These are phyloP conservation scores for Orthosia gothica DNA, from an alignment of 2,888 invertebrate genomes.

Conservation along the genomic window DNA sequence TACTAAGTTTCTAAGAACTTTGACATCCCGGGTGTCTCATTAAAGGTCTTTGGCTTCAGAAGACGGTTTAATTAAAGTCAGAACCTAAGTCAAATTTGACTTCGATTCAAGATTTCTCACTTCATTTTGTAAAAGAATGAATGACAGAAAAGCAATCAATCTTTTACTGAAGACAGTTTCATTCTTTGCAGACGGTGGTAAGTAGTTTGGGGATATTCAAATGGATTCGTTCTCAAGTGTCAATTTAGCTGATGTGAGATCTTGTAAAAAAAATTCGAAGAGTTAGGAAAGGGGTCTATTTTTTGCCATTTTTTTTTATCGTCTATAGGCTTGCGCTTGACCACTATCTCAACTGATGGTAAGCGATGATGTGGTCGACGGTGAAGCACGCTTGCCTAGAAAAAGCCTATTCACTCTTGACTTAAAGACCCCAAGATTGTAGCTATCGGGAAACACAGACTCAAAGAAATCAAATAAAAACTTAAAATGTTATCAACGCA, in stretches of 20 bases:
- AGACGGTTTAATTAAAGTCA: slow-evolving; percentile 50
- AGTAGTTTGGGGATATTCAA: slow-evolving; percentile 38
- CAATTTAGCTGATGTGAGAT: slow-evolving; percentile 13
- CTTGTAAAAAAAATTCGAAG: slow-evolving; percentile 1
- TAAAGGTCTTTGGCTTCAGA: slow-evolving; percentile 38
- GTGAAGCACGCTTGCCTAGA: no score
- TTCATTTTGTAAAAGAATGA: slow-evolving; percentile 41
- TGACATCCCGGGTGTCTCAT: slow-evolving; percentile 44
- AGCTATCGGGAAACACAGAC: no score
- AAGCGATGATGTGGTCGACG: no score
- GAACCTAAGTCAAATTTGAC: slow-evolving; percentile 36
- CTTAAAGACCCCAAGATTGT: no score
- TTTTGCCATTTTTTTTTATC: no score
- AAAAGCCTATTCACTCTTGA: no score
- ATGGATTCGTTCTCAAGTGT: slow-evolving; percentile 40
- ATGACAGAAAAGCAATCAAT: slow-evolving; percentile 53
- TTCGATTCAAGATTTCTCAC: slow-evolving; percentile 34
- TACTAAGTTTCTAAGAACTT: slow-evolving; percentile 54
- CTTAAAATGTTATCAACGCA: not conserved
- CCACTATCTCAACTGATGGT: no score
- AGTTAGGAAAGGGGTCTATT: not conserved
- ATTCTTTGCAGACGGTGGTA: slow-evolving; percentile 41
- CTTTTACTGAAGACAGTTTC: slow-evolving; percentile 41
- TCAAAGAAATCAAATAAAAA: not conserved
- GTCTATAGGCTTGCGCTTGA: no score